Percentiles rank a stretch among this genome's conserved stretches.
phyloP scores from a whole-genome alignment of 2,888 invertebrate species.

The Mesochorus sp. region DNA sequence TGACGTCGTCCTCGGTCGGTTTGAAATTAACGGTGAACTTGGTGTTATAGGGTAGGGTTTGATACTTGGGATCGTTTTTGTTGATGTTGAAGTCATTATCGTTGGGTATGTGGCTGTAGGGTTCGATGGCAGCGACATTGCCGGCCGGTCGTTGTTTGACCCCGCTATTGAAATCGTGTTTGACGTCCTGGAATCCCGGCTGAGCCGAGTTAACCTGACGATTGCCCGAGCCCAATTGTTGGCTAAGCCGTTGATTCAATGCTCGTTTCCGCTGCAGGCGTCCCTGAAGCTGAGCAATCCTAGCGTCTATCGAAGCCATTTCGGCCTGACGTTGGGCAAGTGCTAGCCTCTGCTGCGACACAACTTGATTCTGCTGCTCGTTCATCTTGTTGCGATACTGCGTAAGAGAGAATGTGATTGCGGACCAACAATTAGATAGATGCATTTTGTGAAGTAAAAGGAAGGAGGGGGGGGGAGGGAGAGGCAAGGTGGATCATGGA shows the following conservation, averaged over 20 bases:
- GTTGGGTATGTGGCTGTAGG: slow-evolving; percentile 92
- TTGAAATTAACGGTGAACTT: slow-evolving; percentile 89
- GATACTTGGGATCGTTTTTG: slow-evolving; percentile 95
- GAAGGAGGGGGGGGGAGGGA: slow-evolving; percentile 4
- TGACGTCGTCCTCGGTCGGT: slow-evolving; percentile 78
- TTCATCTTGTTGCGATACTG: slow-evolving; percentile 98
- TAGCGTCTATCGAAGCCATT: slow-evolving; percentile 94
- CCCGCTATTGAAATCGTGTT: slow-evolving; percentile 74
- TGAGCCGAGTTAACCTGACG: slow-evolving; percentile 70
- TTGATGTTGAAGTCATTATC: slow-evolving; percentile 89
- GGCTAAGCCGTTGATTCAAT: slow-evolving; percentile 89
- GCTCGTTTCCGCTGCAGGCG: slow-evolving; percentile 94
- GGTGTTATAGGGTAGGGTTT: slow-evolving; percentile 94
- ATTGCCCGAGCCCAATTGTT: slow-evolving; percentile 83
- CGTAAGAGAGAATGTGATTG: neutral
- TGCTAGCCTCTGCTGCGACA: slow-evolving; percentile 94
- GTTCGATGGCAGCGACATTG: slow-evolving; percentile 94
- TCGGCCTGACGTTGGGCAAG: slow-evolving; percentile 95
- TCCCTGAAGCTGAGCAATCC: slow-evolving; percentile 96
- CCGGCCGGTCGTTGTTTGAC: slow-evolving; percentile 85
- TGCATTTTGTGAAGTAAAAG: too few species aligned
- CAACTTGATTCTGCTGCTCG: slow-evolving; percentile 95
- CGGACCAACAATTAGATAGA: neutral
- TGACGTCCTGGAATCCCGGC: slow-evolving; percentile 83
- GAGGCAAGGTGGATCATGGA: neutral